Percentiles rank a stretch among this genome's conserved stretches.
Evolutionary conservation across 2,888 invertebrate genomes (phyloP).

Genomic region (Agrotis exclamationis): DNA sequence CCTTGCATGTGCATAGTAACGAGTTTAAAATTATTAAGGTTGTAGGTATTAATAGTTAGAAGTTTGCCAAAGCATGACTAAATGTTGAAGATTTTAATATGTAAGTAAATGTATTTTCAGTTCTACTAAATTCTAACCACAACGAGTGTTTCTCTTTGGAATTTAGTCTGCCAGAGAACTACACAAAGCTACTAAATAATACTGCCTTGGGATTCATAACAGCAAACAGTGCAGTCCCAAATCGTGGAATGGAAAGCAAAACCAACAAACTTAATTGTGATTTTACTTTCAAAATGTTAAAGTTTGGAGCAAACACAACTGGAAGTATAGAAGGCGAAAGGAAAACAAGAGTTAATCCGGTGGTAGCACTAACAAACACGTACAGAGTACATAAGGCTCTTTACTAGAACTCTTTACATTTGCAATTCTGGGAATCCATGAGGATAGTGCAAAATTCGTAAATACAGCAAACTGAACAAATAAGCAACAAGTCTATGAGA

Average conservation of each 20-base stretch:
- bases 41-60: no score
- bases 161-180: slow-evolving; percentile 31
- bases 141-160: slow-evolving; percentile 34
- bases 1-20: slow-evolving; percentile 34
- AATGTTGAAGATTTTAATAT: not conserved
- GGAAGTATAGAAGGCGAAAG: slow-evolving; percentile 21
- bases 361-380: slow-evolving; percentile 16
- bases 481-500: slow-evolving; percentile 7
- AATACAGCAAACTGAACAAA: not conserved
- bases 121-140: slow-evolving; percentile 29
- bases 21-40: slow-evolving; percentile 2
- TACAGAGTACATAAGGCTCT: not conserved
- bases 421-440: not conserved
- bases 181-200: slow-evolving; percentile 55
- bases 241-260: slow-evolving; percentile 44
- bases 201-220: slow-evolving; percentile 47
- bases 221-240: slow-evolving; percentile 52
- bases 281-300: slow-evolving; percentile 29
- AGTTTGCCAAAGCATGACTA: slow-evolving; percentile 4
- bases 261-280: slow-evolving; percentile 33
- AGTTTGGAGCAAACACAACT: slow-evolving; percentile 37
- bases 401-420: not conserved
- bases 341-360: slow-evolving; percentile 37
- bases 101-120: not conserved
- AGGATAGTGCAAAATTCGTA: not conserved